Evolutionary conservation across 1,140 invertebrate species (phyloP).

Genomic region (Aphaenogaster rudis): DNA sequence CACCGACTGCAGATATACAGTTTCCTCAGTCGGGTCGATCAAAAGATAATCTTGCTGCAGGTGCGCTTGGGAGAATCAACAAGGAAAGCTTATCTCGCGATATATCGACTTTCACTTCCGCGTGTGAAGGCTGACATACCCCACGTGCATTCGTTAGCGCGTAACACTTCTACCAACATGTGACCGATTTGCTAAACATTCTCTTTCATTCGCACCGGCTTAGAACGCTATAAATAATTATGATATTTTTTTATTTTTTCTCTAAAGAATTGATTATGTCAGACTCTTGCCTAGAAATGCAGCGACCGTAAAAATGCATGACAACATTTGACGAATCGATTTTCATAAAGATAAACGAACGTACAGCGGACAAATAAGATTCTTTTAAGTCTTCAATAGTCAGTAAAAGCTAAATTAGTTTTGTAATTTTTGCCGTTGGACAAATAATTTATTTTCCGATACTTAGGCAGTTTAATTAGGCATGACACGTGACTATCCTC

Average conservation of each 20-base stretch:
- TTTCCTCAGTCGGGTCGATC: background rate
- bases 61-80: conserved; percentile 15
- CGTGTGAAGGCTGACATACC: conserved; percentile 72
- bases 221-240: conserved; percentile 5
- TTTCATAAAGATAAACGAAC: background rate
- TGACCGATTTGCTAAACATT: conserved; percentile 36
- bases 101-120: conserved; percentile 81
- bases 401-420: background rate
- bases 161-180: conserved; percentile 21
- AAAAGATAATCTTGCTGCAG: conserved; percentile 34
- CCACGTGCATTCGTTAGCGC: conserved; percentile 46
- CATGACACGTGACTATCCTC: background rate
- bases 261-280: background rate
- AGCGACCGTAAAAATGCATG: background rate
- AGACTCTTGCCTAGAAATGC: no score
- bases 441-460: conserved; percentile 1
- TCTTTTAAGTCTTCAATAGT: background rate
- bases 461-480: background rate
- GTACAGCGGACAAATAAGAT: background rate
- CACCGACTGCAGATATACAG: conserved; percentile 48
- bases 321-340: background rate
- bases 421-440: background rate
- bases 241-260: background rate
- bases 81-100: conserved; percentile 79
- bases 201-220: background rate